phyloP scores from a whole-genome alignment of 2,888 invertebrate genomes.

The Selenia dentaria region DNA sequence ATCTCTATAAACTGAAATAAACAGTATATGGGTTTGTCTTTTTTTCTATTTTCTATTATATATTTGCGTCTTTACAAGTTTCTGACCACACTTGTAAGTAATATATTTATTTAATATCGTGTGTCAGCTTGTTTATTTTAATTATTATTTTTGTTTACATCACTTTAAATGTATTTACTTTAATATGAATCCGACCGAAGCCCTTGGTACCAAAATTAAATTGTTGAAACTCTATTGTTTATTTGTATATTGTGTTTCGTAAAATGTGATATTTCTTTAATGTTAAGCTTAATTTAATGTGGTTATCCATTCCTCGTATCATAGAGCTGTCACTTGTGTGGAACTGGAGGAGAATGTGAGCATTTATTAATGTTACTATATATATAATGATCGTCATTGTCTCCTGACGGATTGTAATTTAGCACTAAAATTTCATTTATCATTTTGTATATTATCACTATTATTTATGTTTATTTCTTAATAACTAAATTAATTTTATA shows the following conservation, averaged over 20 bases:
- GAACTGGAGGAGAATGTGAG: conserved; percentile 39
- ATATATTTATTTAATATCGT: too few species aligned
- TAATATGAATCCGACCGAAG: too few species aligned
- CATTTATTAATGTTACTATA: conserved; percentile 50
- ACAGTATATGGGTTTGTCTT: not conserved
- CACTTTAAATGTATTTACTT: too few species aligned
- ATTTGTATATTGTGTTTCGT: conserved; percentile 45
- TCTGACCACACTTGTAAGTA: too few species aligned
- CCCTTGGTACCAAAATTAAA: conserved; percentile 6
- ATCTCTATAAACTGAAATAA: not conserved
- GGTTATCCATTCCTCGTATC: conserved; percentile 48
- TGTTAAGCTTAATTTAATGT: conserved; percentile 42
- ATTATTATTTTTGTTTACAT: too few species aligned
- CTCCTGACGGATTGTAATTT: conserved; percentile 1
- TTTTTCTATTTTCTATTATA: too few species aligned
- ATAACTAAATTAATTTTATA: not conserved
- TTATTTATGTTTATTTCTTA: conserved; percentile 11
- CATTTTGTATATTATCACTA: conserved; percentile 14
- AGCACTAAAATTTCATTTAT: not conserved
- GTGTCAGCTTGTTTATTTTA: too few species aligned
- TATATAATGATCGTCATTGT: conserved; percentile 17
- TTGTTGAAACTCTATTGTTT: conserved; percentile 29
- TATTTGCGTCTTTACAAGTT: too few species aligned
- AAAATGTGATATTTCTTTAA: conserved; percentile 60
- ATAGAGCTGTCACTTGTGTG: conserved; percentile 3